Evolutionary conservation across 2,797 vertebrate genomes (phyloP).

Genomic region (Propithecus perrieri): DNA sequence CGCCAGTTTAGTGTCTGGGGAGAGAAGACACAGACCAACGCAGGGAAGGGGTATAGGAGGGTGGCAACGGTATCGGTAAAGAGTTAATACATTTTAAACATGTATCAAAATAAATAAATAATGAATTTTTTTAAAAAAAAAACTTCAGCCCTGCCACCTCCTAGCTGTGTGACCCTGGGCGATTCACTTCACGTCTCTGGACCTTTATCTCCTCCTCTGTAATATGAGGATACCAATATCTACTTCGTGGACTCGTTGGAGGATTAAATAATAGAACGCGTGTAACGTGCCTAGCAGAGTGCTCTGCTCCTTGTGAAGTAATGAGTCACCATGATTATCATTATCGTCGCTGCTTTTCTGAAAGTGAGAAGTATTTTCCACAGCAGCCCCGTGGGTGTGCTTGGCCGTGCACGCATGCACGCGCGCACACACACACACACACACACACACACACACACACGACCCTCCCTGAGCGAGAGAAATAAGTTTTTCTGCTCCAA

Average conservation of each 20-base stretch:
- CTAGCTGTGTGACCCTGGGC: background rate
- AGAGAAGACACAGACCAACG: background rate
- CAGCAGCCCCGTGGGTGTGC: rapidly evolving
- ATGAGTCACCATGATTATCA: too few relatives aligned
- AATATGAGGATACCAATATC: background rate
- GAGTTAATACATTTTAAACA: background rate
- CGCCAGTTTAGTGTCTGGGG: too few relatives aligned
- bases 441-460: rapidly evolving
- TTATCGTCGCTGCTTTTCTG: background rate
- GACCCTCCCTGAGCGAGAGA: background rate
- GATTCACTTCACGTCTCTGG: background rate
- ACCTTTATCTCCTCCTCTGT: background rate
- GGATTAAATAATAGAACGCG: rapidly evolving
- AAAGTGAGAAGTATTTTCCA: background rate
- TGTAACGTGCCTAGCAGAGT: background rate
- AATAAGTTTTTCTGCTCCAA: slow-evolving; percentile 33
- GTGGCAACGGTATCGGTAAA: rapidly evolving
- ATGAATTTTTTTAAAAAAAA: background rate
- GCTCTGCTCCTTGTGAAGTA: rapidly evolving
- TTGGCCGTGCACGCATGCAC: rapidly evolving
- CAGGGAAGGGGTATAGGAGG: rapidly evolving
- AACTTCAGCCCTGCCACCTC: background rate
- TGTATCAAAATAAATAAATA: background rate
- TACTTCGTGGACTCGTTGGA: background rate
- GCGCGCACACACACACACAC: rapidly evolving